Percentiles rank a stretch among this genome's conserved stretches.
phyloP scores from a whole-genome alignment of 2,888 invertebrate species.

The Aleiodes leptofemur region DNA sequence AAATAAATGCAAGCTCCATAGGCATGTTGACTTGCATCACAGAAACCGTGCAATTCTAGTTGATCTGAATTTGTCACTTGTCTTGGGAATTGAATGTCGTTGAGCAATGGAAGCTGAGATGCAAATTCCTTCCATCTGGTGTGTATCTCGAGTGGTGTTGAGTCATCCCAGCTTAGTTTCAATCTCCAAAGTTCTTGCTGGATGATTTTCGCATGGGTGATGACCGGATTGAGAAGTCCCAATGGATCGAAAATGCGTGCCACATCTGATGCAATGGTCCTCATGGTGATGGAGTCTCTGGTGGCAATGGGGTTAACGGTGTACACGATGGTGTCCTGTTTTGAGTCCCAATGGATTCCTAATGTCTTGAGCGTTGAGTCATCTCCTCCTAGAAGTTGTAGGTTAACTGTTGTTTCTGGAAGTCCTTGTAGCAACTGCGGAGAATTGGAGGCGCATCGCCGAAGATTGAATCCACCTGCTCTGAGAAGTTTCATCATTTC shows the following conservation, averaged over 20 bases:
- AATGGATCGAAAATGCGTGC: too few species aligned
- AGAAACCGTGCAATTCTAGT: conserved; percentile 56
- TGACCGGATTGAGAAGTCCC: conserved; percentile 51
- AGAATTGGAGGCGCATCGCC: conserved; percentile 56
- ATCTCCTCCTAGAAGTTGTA: conserved; percentile 23
- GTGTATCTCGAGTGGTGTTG: conserved; percentile 48
- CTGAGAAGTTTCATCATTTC: conserved; percentile 39
- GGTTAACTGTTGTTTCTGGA: conserved; percentile 36
- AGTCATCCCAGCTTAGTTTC: conserved; percentile 56
- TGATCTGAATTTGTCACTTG: conserved; percentile 34
- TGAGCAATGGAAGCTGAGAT: conserved; percentile 43
- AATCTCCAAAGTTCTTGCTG: conserved; percentile 56
- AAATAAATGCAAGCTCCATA: conserved; percentile 57
- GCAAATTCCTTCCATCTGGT: conserved; percentile 46
- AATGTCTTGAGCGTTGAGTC: conserved; percentile 46
- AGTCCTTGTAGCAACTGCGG: conserved; percentile 26
- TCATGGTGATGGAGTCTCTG: too few species aligned
- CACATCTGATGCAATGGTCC: too few species aligned
- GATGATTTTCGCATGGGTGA: conserved; percentile 52
- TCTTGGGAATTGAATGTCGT: conserved; percentile 50
- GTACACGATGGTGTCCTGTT: conserved; percentile 40
- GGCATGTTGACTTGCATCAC: conserved; percentile 53
- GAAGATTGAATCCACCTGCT: conserved; percentile 43
- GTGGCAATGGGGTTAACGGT: too few species aligned
- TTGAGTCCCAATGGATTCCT: conserved; percentile 48